Percentiles rank a stretch among this genome's conserved stretches.
Evolutionary conservation across 2,113 vertebrate species (phyloP).

Genomic region (Heteronetta atricapilla): DNA sequence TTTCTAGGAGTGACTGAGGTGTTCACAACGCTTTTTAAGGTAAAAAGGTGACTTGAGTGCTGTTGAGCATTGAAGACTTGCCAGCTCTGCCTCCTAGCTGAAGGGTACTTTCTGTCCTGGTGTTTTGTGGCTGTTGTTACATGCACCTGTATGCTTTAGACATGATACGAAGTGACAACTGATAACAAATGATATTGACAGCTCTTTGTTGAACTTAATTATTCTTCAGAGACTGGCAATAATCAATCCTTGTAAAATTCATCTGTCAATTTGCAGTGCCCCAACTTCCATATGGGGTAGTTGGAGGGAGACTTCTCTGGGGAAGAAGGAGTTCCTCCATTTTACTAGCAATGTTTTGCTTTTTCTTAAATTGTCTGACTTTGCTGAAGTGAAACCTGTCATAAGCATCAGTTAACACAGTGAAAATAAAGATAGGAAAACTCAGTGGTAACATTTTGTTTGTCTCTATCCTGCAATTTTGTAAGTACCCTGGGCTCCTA

Average conservation of each 20-base stretch:
- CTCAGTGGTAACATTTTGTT: neutral
- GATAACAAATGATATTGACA: conserved; percentile 26
- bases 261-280: neutral
- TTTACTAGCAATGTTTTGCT: neutral
- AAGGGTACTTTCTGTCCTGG: neutral
- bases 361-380: neutral
- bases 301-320: neutral
- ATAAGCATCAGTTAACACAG: neutral
- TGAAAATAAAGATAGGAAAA: neutral
- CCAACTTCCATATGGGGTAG: neutral
- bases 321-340: neutral
- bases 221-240: neutral
- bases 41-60: neutral
- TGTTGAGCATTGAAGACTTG: neutral
- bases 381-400: neutral
- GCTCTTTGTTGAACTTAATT: conserved; percentile 54
- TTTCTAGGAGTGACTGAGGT: neutral
- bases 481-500: neutral
- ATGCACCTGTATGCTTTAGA: neutral
- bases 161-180: conserved; percentile 4
- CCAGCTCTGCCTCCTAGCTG: neutral
- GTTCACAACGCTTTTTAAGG: neutral
- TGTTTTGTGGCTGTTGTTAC: neutral
- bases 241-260: conserved; percentile 36
- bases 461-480: neutral